phyloP scores from a whole-genome alignment of 1,140 invertebrate species.

The Nebria ingens region DNA sequence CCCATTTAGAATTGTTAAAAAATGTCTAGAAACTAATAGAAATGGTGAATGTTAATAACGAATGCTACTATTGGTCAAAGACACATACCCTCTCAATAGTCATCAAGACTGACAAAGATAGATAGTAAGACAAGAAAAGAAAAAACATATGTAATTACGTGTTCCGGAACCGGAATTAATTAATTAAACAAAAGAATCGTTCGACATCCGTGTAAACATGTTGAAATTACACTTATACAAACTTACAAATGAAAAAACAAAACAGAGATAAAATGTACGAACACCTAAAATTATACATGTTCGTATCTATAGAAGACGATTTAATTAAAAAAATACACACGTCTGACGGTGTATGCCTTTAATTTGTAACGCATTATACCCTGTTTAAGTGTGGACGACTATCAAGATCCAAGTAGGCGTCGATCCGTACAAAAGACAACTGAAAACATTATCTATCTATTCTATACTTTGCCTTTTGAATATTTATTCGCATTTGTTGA shows the following conservation, averaged over 20 bases:
- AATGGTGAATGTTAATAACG: no score
- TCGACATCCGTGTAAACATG: conserved; percentile 19
- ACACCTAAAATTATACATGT: conserved; percentile 8
- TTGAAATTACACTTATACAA: conserved; percentile 9
- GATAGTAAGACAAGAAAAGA: no score
- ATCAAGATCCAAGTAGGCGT: conserved; percentile 1
- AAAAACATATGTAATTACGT: neutral
- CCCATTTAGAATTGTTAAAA: no score
- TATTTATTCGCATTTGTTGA: neutral
- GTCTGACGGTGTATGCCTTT: neutral
- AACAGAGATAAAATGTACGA: conserved; percentile 17
- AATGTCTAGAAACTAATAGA: no score
- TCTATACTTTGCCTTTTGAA: no score
- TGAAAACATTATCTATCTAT: neutral
- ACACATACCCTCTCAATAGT: no score
- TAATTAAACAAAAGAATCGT: conserved; percentile 18
- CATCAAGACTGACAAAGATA: no score
- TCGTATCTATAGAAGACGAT: neutral
- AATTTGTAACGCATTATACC: conserved; percentile 8
- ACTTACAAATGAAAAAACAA: no score
- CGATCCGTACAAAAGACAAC: neutral
- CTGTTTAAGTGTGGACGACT: conserved; percentile 6
- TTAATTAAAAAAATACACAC: conserved; percentile 7
- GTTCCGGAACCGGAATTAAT: conserved; percentile 19
- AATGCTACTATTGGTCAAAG: no score